phyloP scores from a whole-genome alignment of 2,888 invertebrate species.

The Lasioglossum malachurum region DNA sequence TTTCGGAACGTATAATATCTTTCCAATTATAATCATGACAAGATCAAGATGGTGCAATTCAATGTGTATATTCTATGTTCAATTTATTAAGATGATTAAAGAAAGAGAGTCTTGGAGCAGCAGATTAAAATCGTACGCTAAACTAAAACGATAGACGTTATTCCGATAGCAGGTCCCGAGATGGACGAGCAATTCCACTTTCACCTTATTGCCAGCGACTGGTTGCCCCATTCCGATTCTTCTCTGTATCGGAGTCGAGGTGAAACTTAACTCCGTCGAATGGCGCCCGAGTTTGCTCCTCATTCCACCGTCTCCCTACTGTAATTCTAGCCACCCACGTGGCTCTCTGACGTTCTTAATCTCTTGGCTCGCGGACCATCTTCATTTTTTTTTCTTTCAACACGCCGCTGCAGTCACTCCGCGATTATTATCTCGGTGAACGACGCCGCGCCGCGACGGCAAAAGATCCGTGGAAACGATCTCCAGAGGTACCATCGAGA shows the following conservation, averaged over 20 bases:
- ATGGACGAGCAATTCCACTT: constrained; percentile 5
- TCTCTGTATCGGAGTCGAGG: not conserved
- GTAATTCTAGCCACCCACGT: not conserved
- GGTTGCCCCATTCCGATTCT: not conserved
- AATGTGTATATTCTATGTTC: too few relatives aligned
- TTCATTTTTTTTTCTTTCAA: constrained; percentile 46
- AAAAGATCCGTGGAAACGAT: constrained; percentile 52
- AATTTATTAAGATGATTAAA: too few relatives aligned
- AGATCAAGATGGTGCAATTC: too few relatives aligned
- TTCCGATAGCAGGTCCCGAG: not conserved
- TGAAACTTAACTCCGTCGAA: constrained; percentile 13
- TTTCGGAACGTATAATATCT: not conserved
- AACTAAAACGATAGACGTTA: not conserved
- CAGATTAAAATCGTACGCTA: not conserved
- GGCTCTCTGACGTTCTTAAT: constrained; percentile 15
- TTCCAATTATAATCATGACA: not conserved
- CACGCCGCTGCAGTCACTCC: constrained; percentile 35
- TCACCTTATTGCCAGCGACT: not conserved
- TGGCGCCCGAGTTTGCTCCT: not conserved
- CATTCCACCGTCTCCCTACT: not conserved
- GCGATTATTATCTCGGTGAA: constrained; percentile 52
- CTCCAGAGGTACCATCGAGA: constrained; percentile 27
- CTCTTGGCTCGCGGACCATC: constrained; percentile 40
- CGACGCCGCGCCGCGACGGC: constrained; percentile 47
- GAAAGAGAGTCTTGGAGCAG: too few relatives aligned